Evolutionary conservation across 1,140 invertebrate genomes (phyloP), one percentile per base, ranked within the genome.

Genomic region (Drosophila varians): DNA sequence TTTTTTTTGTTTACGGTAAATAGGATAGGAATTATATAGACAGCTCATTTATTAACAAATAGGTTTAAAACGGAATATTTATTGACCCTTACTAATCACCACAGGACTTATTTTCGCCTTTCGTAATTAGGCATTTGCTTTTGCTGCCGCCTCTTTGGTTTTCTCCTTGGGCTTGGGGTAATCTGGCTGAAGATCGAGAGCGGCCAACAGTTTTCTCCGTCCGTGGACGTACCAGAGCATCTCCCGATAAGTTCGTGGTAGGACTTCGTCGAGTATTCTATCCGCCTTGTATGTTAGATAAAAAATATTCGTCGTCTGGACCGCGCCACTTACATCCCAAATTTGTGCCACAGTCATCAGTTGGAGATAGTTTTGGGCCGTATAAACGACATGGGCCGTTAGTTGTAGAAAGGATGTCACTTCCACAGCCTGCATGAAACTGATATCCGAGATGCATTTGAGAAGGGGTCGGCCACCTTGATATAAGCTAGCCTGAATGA

Each of bases 141-240:
- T 36, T n/a, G 34, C 34, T 1, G 34, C 3, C n/a, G 34, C 28
- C 19, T 4, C n/a, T 47, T n/a, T 8, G 2, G 16, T 2, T 14
- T 16, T 23, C 12, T 25, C 28, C 16, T 31, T 26, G 28, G 31
- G n/a, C 11, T 3, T 14, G 1, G 68, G 60, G 21, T 62, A 74
- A 9, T 76, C 31, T 0, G 77, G 58, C 19, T 51, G 42, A 23
- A 87, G 31, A n/a, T 80, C 21, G 3, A 86, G 61, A 3, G 80
- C 80, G 3, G 58, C 48, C 19, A 82, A 3, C 66, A 95, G 94
- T 82, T 94, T 94, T 54, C 95, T 92, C 55, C 94, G 91, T 4
- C 95, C 95, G 82, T 96, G 94, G 48, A 96, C 82, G 77, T 95
- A 96, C 90, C 95, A 91, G 93, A 96, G 95, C 18, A 94, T 93